These are phyloP conservation scores for Drosophila anomelani DNA, from an alignment of 2,888 invertebrate genomes.

Conservation along the genomic window DNA sequence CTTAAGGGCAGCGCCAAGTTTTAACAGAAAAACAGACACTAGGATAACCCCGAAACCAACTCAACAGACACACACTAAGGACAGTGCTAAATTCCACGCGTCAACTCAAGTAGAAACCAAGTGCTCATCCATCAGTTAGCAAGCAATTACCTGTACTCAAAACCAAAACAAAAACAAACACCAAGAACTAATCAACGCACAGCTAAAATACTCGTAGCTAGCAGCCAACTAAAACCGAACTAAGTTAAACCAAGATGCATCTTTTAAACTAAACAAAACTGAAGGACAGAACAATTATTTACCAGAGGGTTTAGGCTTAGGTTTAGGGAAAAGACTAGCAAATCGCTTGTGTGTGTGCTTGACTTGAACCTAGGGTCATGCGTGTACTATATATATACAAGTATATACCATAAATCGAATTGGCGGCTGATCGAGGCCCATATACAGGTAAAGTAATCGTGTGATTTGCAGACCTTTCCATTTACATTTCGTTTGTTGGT, in stretches of 20 bases:
- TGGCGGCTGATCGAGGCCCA: conserved; percentile 38
- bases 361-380: conserved; percentile 30
- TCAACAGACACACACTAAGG: conserved; percentile 32
- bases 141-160: conserved; percentile 42
- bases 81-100: conserved; percentile 56
- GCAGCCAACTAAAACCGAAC: conserved; percentile 45
- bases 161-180: conserved; percentile 52
- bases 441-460: conserved; percentile 32
- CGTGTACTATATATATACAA: conserved; percentile 6
- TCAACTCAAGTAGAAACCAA: conserved; percentile 47
- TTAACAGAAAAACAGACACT: conserved; percentile 19
- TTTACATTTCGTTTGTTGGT: conserved; percentile 40
- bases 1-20: conserved; percentile 36
- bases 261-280: conserved; percentile 21
- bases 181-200: conserved; percentile 62
- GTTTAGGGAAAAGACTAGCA: conserved; percentile 57
- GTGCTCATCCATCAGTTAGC: conserved; percentile 48
- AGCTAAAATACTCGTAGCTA: conserved; percentile 51
- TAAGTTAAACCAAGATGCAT: conserved; percentile 11
- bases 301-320: conserved; percentile 49
- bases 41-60: conserved; percentile 16
- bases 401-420: conserved; percentile 6
- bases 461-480: not conserved
- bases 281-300: conserved; percentile 62
- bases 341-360: conserved; percentile 26